Evolutionary conservation across 2,113 vertebrate genomes (phyloP).

Genomic region (Plecturocebus donacophilus): DNA sequence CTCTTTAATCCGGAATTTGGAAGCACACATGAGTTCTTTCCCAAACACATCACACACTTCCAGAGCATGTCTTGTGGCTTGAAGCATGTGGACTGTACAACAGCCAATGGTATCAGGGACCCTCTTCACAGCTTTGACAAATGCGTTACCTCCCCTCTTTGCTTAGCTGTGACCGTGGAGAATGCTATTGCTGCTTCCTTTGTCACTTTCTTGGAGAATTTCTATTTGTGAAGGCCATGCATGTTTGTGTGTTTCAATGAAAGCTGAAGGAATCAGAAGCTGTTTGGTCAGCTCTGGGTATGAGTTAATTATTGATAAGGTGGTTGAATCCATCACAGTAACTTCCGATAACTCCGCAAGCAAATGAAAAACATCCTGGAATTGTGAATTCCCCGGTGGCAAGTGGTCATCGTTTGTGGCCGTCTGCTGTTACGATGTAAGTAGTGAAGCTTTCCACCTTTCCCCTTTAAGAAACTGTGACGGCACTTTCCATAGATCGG

Average conservation of each 20-base stretch:
- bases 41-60: not conserved
- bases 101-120: not conserved
- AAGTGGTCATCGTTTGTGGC: not conserved
- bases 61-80: not conserved
- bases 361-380: constrained; percentile 2
- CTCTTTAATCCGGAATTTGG: not conserved
- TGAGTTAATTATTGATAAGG: constrained; percentile 16
- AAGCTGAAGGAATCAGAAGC: not conserved
- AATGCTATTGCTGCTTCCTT: not conserved
- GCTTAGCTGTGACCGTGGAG: not conserved
- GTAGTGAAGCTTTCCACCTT: not conserved
- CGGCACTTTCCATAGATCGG: not conserved
- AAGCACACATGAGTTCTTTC: not conserved
- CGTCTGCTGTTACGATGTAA: not conserved
- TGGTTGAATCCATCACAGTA: not conserved
- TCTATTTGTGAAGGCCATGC: not conserved
- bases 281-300: not conserved
- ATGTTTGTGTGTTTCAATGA: not conserved
- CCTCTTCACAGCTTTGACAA: not conserved
- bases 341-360: not conserved
- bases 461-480: not conserved
- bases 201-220: not conserved
- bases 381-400: not conserved
- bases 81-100: not conserved
- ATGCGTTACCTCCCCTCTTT: fast-evolving